Conservation (phyloP, 2,113 vertebrate species). For the Pomatorhinus ruficollis region DNA sequence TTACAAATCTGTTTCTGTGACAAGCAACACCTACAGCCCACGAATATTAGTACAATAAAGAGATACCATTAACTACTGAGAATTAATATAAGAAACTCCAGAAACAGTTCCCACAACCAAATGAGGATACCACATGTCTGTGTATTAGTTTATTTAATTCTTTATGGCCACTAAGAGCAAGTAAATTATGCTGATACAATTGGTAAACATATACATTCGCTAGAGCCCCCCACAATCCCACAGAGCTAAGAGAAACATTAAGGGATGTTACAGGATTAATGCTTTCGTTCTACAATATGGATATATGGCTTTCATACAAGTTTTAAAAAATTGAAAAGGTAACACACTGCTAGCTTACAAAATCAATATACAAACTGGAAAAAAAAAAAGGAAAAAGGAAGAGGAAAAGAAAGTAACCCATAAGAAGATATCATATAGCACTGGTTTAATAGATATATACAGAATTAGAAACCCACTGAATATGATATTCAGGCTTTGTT, state of each 20-base stretch:
- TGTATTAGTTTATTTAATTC: constrained; percentile 61
- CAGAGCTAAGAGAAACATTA: constrained; percentile 49
- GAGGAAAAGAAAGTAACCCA: constrained; percentile 7
- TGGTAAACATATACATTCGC: constrained; percentile 12
- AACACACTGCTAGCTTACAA: constrained; percentile 58
- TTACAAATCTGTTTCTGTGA: not conserved
- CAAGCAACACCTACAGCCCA: not conserved
- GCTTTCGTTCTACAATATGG: constrained; percentile 36
- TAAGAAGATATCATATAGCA: constrained; percentile 33
- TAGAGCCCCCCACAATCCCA: constrained; percentile 20
- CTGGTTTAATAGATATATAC: constrained; percentile 51
- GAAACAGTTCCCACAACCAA: not conserved
- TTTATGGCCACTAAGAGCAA: constrained; percentile 48
- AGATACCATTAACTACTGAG: not conserved
- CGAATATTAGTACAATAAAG: not conserved
- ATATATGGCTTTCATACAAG: constrained; percentile 55
- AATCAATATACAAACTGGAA: constrained; percentile 44
- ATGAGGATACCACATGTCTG: not conserved
- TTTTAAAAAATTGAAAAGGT: constrained; percentile 55
- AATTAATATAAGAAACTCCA: not conserved
- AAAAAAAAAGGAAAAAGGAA: not conserved
- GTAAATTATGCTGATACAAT: constrained; percentile 35
- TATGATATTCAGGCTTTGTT: not conserved
- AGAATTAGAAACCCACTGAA: constrained; percentile 47
- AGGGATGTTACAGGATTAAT: constrained; percentile 58